These are phyloP conservation scores for Diachasmimorpha longicaudata DNA, from an alignment of 1,140 invertebrate genomes.

Conservation along the genomic window DNA sequence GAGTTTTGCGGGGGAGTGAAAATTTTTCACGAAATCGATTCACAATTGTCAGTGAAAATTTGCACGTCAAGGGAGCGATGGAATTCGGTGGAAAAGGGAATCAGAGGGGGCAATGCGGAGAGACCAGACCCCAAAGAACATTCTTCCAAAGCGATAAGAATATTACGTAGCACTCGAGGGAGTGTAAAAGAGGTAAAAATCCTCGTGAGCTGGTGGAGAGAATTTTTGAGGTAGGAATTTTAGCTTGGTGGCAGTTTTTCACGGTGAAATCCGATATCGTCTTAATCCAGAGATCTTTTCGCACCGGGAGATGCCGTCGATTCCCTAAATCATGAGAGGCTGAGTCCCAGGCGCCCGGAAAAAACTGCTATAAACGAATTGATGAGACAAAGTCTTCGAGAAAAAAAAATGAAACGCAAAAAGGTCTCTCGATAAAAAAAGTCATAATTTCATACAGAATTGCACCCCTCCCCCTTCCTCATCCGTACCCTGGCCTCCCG, in stretches of 20 bases:
- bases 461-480: too few species aligned
- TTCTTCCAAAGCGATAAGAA: conserved; percentile 31
- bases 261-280: conserved; percentile 22
- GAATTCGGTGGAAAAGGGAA: conserved; percentile 17
- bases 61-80: conserved; percentile 24
- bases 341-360: background rate
- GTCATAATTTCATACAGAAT: too few species aligned
- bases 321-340: conserved; percentile 16
- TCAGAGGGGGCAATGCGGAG: conserved; percentile 1
- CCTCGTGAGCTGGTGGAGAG: background rate
- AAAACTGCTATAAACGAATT: background rate
- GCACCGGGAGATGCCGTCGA: background rate
- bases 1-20: too few species aligned
- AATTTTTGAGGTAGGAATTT: conserved; percentile 8
- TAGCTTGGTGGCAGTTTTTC: conserved; percentile 11
- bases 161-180: conserved; percentile 20
- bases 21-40: background rate
- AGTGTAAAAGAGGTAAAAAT: conserved; percentile 14
- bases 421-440: too few species aligned
- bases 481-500: background rate
- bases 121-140: conserved; percentile 3
- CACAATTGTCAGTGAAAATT: conserved; percentile 3
- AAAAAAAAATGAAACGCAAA: too few species aligned
- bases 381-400: background rate
- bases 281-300: conserved; percentile 23